Evolutionary conservation across 2,797 vertebrate genomes (phyloP), one percentile per base, ranked within the genome.

Genomic region (Phoxinus dragarum): DNA sequence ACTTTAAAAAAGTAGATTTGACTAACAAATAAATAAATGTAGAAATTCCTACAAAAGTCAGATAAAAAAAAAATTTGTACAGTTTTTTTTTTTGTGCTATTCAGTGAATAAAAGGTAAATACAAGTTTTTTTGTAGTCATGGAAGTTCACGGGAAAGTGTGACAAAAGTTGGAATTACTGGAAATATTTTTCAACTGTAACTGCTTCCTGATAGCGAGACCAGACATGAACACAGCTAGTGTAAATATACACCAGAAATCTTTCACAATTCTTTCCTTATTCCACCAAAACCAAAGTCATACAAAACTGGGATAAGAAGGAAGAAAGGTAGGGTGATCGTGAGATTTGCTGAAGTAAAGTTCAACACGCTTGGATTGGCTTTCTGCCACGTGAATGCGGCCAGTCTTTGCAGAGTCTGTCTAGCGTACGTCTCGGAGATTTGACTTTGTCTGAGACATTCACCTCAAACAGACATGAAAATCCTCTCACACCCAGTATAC

Each of bases 191-290:
- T 19, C 40, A 5, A 10, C 27, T 3, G 27, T 34, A 19, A 64
- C 54, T 36, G 54, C 27, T 67, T 79, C 56, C 42, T 66, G 16
- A 72, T n/a, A 27, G 27, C 87, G 31, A 88, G 87, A 88, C 78
- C 81, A 84, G 85, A 81, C 87, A 67, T 88, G 87, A 84, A 16
- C 11, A 23, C 54, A 38, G 64, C 38, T 4, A 11, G 73, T 0
- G 10, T 36, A 31, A 49, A 36, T 52, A 9, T 0, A 2, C 10
- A 23, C 10, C 31, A 75, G 31, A 42, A 5, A 72, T 12, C 9
- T 36, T 49, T 17, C 1, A 7, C 4, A 12, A 34, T 52, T 34
- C 14, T 52, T 66, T 49, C 66, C 44, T 10, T n/a, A 54, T 36
- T 52, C 52, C 19, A 42, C 12, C 31, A 59, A 34, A 78, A 56